phyloP scores from a whole-genome alignment of 2,113 vertebrate species.

The Brachyistius frenatus region DNA sequence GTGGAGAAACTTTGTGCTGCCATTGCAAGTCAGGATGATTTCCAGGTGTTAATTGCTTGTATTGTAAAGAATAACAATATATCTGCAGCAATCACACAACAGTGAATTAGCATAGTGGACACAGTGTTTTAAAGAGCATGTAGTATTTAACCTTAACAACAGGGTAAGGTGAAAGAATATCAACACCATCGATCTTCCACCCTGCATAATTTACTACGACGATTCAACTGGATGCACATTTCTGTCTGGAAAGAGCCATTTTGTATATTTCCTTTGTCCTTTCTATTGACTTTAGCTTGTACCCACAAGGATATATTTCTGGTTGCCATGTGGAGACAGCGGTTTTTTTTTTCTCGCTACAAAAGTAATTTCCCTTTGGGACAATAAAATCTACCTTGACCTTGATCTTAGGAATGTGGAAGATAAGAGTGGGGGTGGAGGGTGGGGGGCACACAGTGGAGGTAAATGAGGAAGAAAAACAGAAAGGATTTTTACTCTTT shows the following conservation, averaged over 20 bases:
- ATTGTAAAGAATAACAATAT: background rate
- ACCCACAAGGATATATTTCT: conserved; percentile 43
- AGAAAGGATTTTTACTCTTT: conserved; percentile 3
- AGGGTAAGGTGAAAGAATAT: background rate
- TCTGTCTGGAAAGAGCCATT: conserved; percentile 15
- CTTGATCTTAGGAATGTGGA: conserved; percentile 52
- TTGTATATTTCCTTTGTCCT: conserved; percentile 32
- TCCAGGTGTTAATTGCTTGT: too few relatives aligned
- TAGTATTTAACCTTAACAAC: conserved; percentile 1
- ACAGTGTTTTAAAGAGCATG: background rate
- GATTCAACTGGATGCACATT: conserved; percentile 15
- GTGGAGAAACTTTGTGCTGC: too few relatives aligned
- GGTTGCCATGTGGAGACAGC: conserved; percentile 43
- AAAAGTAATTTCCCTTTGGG: conserved; percentile 63
- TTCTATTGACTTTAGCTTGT: conserved; percentile 49
- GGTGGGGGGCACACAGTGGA: conserved; percentile 16
- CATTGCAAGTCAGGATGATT: too few relatives aligned
- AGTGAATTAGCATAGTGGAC: background rate
- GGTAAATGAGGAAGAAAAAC: conserved; percentile 12
- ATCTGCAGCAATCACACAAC: background rate
- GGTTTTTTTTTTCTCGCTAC: conserved; percentile 40
- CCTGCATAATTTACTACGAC: conserved; percentile 13
- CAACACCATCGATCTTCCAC: background rate
- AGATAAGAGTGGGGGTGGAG: background rate
- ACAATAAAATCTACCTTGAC: conserved; percentile 65